Conservation (phyloP, 2,888 invertebrate species). For the Cremastobaeus sp. region DNA sequence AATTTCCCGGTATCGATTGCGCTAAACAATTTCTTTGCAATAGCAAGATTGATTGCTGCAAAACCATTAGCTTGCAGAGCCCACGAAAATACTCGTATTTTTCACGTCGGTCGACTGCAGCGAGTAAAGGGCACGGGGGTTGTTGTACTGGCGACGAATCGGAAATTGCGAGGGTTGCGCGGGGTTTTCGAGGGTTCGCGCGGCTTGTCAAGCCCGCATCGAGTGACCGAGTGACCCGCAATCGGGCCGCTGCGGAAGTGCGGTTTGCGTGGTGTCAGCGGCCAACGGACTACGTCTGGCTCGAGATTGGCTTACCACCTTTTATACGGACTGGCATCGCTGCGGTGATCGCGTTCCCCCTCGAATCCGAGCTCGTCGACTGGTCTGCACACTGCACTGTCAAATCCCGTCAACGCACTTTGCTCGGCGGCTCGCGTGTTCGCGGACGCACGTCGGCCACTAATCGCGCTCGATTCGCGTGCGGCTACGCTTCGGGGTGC, state of each 20-base stretch:
- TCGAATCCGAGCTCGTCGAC: conserved; percentile 32
- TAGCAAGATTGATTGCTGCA: too few species aligned
- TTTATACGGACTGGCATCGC: conserved; percentile 63
- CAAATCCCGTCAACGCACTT: conserved; percentile 18
- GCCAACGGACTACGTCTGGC: conserved; percentile 25
- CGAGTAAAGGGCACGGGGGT: too few species aligned
- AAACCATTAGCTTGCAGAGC: too few species aligned
- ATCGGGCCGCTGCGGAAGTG: conserved; percentile 2
- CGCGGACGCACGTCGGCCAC: conserved; percentile 51
- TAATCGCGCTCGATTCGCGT: conserved; percentile 47
- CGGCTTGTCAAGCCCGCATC: conserved; percentile 18
- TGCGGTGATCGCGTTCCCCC: conserved; percentile 26
- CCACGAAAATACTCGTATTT: too few species aligned
- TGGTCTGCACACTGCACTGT: conserved; percentile 21
- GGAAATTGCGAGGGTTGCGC: too few species aligned
- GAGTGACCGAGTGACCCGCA: conserved; percentile 52
- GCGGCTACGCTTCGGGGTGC: conserved; percentile 35
- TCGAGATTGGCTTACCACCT: conserved; percentile 62
- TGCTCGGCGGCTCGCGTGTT: conserved; percentile 12
- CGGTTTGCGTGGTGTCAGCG: conserved; percentile 11
- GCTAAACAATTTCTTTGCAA: too few species aligned
- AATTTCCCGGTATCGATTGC: too few species aligned
- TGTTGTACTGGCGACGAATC: too few species aligned
- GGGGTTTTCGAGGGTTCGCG: too few species aligned
- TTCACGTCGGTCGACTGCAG: too few species aligned